Percentiles rank a stretch among this genome's conserved stretches.
Conservation (phyloP, 2,113 vertebrate genomes). For the Syngnathoides biaculeatus region DNA sequence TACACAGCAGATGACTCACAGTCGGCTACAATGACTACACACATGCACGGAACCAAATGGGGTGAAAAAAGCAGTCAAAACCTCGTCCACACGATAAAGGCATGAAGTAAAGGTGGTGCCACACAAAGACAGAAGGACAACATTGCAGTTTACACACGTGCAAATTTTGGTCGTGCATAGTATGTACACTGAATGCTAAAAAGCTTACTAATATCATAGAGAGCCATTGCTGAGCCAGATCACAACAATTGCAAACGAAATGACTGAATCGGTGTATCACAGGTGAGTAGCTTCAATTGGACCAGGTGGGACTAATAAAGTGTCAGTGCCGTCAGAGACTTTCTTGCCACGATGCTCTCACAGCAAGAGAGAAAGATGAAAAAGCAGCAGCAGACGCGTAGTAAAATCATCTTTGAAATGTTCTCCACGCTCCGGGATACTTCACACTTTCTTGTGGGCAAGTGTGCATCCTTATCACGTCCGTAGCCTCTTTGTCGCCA, state of each 20-base stretch:
- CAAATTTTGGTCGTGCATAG: too few species aligned
- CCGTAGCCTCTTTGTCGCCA: background rate
- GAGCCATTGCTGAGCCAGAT: too few species aligned
- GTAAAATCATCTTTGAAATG: slow-evolving; percentile 13
- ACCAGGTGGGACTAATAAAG: background rate
- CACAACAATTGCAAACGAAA: too few species aligned
- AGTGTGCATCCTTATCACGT: background rate
- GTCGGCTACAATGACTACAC: slow-evolving; percentile 24
- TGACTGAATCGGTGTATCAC: background rate
- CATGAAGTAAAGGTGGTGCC: background rate
- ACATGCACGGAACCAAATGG: slow-evolving; percentile 3
- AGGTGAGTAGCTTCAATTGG: background rate
- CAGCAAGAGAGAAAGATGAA: background rate
- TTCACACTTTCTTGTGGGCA: slow-evolving; percentile 4
- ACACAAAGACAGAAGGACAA: background rate
- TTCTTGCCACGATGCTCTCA: background rate
- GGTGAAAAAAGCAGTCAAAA: background rate
- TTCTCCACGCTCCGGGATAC: slow-evolving; percentile 11
- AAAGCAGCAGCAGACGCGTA: background rate
- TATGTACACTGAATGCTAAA: too few species aligned
- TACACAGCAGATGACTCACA: slow-evolving; percentile 11
- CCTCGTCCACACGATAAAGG: background rate
- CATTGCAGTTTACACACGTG: too few species aligned
- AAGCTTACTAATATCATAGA: too few species aligned
- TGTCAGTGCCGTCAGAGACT: background rate